phyloP scores from a whole-genome alignment of 2,113 vertebrate species.

The Lanius ludovicianus region DNA sequence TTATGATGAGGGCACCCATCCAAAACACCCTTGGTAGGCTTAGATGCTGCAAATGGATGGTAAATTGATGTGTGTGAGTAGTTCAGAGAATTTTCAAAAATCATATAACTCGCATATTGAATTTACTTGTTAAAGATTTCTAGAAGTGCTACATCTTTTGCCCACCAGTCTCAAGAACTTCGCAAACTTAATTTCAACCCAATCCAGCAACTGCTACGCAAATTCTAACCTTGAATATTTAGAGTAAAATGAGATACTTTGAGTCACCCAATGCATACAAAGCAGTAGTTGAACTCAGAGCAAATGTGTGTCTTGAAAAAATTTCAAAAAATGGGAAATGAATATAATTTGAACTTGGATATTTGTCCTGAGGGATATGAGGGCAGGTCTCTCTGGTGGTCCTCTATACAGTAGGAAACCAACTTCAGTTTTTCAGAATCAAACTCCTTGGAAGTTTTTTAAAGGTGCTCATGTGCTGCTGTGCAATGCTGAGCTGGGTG shows the following conservation, averaged over 20 bases:
- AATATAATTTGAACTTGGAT: background rate
- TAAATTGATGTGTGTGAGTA: background rate
- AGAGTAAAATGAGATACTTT: background rate
- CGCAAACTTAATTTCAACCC: background rate
- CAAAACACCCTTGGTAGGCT: background rate
- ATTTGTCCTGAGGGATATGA: background rate
- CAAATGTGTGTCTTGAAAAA: background rate
- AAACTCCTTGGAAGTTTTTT: background rate
- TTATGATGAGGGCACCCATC: background rate
- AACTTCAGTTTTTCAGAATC: background rate
- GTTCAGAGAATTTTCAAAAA: background rate
- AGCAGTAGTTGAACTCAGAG: background rate
- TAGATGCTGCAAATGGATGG: background rate
- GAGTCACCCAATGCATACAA: background rate
- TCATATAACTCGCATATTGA: fast-evolving
- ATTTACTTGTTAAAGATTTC: background rate
- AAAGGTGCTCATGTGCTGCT: background rate
- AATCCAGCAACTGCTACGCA: background rate
- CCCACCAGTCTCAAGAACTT: background rate
- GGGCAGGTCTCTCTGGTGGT: background rate
- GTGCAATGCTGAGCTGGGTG: background rate
- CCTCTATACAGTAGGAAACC: background rate
- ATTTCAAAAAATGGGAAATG: background rate
- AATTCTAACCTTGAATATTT: background rate
- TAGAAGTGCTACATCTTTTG: background rate